These are phyloP conservation scores for Cyrtorhinus lividipennis DNA, from an alignment of 1,140 invertebrate genomes.

Conservation along the genomic window DNA sequence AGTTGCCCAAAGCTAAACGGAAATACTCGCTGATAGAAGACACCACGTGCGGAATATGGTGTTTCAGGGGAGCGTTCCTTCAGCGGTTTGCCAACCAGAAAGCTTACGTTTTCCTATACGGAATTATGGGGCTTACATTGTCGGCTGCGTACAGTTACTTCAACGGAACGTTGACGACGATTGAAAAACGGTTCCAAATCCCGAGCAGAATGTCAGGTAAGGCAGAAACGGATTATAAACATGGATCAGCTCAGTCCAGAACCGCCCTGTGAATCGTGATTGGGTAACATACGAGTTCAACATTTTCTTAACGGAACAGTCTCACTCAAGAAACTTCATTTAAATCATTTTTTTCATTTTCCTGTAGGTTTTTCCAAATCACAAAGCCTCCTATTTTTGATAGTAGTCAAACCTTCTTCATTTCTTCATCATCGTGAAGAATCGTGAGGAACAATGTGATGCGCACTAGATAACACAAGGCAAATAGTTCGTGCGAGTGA, in stretches of 20 bases:
- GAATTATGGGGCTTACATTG: slow-evolving; percentile 53
- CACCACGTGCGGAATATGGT: slow-evolving; percentile 46
- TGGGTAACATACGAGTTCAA: too few species aligned
- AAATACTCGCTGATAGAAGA: slow-evolving; percentile 35
- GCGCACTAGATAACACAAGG: too few species aligned
- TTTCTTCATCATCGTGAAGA: too few species aligned
- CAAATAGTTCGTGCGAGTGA: too few species aligned
- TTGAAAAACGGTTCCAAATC: slow-evolving; percentile 68
- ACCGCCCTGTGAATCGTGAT: too few species aligned
- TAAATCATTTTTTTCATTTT: too few species aligned
- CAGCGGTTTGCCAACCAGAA: slow-evolving; percentile 60
- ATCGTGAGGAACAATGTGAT: too few species aligned
- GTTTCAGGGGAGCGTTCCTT: slow-evolving; percentile 37
- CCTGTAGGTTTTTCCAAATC: too few species aligned
- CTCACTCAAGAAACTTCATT: too few species aligned
- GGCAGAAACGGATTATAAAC: slow-evolving; percentile 19
- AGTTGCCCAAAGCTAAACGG: background rate
- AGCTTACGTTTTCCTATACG: slow-evolving; percentile 54
- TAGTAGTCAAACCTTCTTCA: too few species aligned
- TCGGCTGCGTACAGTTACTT: slow-evolving; percentile 62
- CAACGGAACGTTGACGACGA: slow-evolving; percentile 58
- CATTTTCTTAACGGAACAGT: too few species aligned
- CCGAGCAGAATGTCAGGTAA: slow-evolving; percentile 56
- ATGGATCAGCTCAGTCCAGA: background rate
- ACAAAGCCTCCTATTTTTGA: too few species aligned